Base-by-base conservation (phyloP, 92 coral and sea anemone genomes). In the Palythoa heliodiscus region DNA sequence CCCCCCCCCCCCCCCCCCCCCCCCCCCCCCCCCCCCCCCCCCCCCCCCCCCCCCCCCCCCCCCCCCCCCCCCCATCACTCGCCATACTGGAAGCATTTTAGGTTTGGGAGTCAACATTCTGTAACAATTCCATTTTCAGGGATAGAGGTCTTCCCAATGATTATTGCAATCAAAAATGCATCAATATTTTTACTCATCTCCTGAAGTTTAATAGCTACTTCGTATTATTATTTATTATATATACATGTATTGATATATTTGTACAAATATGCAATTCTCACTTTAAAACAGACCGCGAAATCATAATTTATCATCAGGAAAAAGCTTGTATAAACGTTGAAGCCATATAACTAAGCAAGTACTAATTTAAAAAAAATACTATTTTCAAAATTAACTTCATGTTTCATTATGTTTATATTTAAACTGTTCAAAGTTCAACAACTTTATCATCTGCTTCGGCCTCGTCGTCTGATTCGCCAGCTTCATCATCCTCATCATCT, bases 201-300 rank as follows among this genome's bases (percentile, higher is more conserved):
- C 77, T 14, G 77, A 73, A 73, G 77, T 73, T 73, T 39, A 71
- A 71, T 71, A 71, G 75, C 75, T 71, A 50, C 35, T 71, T 71
- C 75, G 52, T 69, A 24, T 29, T 20, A 43, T 43, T 43, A 3
- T 43, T 43, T 7, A 43, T 43, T 43, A 43, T 43, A 43, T 43
- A 7, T 43, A n/a, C n/a, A 43, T 17, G 63, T 55, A 55, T 17
- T 12, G 52, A 35, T 71, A 71, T 43, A 43, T 43, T 43, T 43
- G 76, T 73, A 73, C 58, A 73, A 73, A 73, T 14, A 73, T 73
- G 77, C 77, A 73, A 73, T 73, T 73, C 29, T 73, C 58, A 40
- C 77, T 47, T 48, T 73, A 73, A 19, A 47, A 73, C 24, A 73
- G 55, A 73, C 43, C n/a, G n/a, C 77, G 77, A 73, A 73, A 73